phyloP scores from a whole-genome alignment of 2,113 vertebrate species.

The Onychostoma macrolepis region DNA sequence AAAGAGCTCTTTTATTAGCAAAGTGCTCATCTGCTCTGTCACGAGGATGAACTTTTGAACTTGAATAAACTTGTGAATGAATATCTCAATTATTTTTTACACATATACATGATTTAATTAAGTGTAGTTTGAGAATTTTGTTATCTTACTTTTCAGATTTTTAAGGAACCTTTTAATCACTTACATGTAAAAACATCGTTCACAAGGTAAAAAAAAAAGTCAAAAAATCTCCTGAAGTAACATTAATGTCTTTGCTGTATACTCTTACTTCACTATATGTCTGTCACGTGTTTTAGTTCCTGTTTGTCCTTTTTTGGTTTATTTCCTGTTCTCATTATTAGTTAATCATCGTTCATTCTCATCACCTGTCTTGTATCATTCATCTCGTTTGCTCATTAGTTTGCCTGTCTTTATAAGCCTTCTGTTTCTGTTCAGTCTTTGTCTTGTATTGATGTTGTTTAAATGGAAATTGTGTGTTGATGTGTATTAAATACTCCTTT shows the following conservation, averaged over 20 bases:
- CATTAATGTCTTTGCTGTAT: neutral
- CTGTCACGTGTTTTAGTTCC: too few species aligned
- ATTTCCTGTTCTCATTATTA: too few species aligned
- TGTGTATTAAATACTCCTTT: too few species aligned
- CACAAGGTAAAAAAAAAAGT: neutral
- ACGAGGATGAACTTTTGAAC: neutral
- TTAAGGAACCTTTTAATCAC: neutral
- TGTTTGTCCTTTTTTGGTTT: too few species aligned
- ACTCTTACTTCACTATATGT: neutral
- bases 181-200: too few species aligned
- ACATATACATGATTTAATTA: neutral
- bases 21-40: neutral
- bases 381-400: too few species aligned
- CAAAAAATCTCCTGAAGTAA: neutral
- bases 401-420: too few species aligned
- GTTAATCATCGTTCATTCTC: too few species aligned
- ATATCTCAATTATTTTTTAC: neutral
- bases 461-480: too few species aligned
- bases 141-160: neutral
- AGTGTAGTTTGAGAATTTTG: neutral
- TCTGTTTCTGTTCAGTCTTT: too few species aligned
- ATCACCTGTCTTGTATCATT: too few species aligned
- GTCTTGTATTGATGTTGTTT: too few species aligned
- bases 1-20: slow-evolving; percentile 12
- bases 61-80: neutral